Conservation (phyloP, 2,113 vertebrate genomes). For the Pangasianodon hypophthalmus region DNA sequence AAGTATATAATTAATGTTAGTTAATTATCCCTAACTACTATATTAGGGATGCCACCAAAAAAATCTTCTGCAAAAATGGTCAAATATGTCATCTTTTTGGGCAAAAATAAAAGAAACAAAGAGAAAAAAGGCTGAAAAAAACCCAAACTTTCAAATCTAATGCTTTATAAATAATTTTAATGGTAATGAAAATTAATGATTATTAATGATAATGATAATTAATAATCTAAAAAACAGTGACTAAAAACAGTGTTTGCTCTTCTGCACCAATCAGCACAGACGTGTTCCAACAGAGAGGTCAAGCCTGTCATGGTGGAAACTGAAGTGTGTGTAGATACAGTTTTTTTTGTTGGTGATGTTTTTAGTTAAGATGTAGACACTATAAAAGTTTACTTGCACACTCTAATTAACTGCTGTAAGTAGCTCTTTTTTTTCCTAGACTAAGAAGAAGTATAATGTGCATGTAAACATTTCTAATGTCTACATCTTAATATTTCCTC, state of each 20-base stretch:
- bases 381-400: no score
- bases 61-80: neutral
- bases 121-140: no score
- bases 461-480: neutral
- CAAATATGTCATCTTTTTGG: neutral
- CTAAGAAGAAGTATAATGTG: neutral
- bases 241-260: neutral
- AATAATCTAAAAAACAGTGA: neutral
- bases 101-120: no score
- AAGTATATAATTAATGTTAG: neutral
- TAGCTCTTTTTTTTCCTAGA: no score
- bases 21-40: no score
- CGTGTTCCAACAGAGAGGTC: neutral
- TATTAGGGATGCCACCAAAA: neutral
- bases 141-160: neutral
- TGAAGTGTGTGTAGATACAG: neutral
- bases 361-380: no score
- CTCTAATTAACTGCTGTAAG: no score
- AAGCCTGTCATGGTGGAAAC: neutral
- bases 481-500: neutral
- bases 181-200: neutral
- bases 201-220: neutral
- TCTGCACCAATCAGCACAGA: neutral
- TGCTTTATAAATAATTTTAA: neutral
- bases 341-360: no score